Conservation (phyloP, 2,113 vertebrate genomes). For the Eonycteris spelaea region DNA sequence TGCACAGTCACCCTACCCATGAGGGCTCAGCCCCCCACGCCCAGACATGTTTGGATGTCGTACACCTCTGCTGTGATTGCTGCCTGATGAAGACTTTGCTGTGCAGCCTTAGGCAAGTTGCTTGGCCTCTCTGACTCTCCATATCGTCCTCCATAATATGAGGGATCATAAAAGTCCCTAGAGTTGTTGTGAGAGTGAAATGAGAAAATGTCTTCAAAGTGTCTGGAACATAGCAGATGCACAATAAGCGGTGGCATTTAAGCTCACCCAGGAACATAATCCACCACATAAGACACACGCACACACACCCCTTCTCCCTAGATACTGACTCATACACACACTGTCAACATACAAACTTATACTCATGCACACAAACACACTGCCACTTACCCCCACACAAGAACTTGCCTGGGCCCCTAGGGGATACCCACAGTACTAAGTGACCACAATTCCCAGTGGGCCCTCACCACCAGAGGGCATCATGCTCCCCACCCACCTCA, state of each 20-base stretch:
- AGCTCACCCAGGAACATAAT: background rate
- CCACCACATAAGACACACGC: background rate
- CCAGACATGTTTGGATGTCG: background rate
- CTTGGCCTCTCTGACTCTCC: background rate
- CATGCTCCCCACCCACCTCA: background rate
- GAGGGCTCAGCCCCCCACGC: background rate
- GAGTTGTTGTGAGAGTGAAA: background rate
- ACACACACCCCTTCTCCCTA: background rate
- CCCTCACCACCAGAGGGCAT: conserved; percentile 3
- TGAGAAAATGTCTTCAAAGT: background rate
- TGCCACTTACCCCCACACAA: no score
- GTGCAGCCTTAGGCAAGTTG: background rate
- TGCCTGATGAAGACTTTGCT: background rate
- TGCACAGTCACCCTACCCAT: fast-evolving
- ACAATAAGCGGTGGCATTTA: no score
- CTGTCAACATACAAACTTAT: background rate
- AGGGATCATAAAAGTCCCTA: background rate
- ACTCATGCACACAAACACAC: background rate
- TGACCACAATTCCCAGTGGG: background rate
- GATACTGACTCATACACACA: background rate
- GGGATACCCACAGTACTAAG: background rate
- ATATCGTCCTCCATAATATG: background rate
- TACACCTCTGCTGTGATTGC: fast-evolving
- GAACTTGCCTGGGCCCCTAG: background rate
- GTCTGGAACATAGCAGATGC: background rate